Base-by-base conservation (phyloP, 37 sponge, comb jelly and placozoan genomes). In the Bolinopsis microptera region DNA sequence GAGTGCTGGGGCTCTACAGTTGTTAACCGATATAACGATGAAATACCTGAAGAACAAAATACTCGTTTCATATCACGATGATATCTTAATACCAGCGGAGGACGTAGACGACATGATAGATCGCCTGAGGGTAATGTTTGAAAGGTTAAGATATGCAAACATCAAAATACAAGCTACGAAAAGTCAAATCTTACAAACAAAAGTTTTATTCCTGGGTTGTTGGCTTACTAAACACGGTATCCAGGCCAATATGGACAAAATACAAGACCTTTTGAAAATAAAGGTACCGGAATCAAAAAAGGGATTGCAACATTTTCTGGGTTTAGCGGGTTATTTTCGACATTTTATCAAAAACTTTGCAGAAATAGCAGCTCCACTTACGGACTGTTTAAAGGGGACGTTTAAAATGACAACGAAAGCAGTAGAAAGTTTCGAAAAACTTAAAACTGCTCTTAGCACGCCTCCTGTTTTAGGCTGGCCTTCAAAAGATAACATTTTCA, bases 401-500 rank as follows among this genome's bases (percentile, higher is more conserved):
- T 28, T 39, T n/a, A 48, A 39, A n/a, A 38, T 38, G 25, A 13
- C 5, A 48, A 48, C 61, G 13, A 13, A 48, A 5, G 61, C 5
- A 48, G 13, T 48, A 5, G 13, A 38, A 86, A 86, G 90, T 26
- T 86, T 86, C 28, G n/a, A 39, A 3, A 41, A 18, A 0, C 27
- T 86, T 13, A 86, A 86, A 23, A 23, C 3, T 3, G 40, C 90
- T n/a, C 26, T 86, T 1, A 40, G 26, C 0, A 86, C 41, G 0
- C 90, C 90, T 18, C 90, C 90, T 3, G 26, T 39, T 3, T 40
- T 86, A 8, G 90, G 3, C 0, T 86, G 90, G 90, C 80, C 90
- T 24, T 8, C 1, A n/a, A 18, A 23, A n/a, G 24, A 86, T 22
- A 86, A 86, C 1, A 23, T 3, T 5, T 41, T 86, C 61, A 1